Conservation (phyloP, 1,140 invertebrate genomes). For the Drosophila ananassae region DNA sequence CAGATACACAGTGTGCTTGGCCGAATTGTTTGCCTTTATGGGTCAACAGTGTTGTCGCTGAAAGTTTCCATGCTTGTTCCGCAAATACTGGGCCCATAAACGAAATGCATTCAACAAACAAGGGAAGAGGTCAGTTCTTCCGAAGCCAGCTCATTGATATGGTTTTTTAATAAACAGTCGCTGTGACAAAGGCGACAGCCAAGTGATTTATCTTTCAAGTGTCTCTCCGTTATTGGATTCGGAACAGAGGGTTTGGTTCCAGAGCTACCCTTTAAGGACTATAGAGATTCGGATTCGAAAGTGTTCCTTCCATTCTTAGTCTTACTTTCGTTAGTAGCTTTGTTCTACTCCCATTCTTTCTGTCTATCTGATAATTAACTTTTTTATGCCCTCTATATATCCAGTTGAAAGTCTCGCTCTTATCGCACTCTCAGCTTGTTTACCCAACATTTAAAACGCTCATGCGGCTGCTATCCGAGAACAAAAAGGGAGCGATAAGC, state of each 20-base stretch:
- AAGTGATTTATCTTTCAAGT: slow-evolving; percentile 24
- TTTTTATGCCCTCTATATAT: slow-evolving; percentile 30
- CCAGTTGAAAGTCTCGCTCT: slow-evolving; percentile 37
- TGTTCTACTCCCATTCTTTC: not conserved
- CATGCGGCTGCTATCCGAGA: slow-evolving; percentile 8
- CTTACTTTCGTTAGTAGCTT: not conserved
- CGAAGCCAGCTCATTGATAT: slow-evolving; percentile 8
- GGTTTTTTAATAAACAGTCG: slow-evolving; percentile 21
- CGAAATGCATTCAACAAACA: slow-evolving; percentile 32
- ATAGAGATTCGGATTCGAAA: too few relatives aligned
- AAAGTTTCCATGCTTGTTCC: slow-evolving; percentile 19
- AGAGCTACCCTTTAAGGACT: not conserved
- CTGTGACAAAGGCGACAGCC: slow-evolving; percentile 14
- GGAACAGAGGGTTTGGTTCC: slow-evolving; percentile 6
- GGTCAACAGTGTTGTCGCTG: slow-evolving; percentile 44
- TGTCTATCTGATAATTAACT: slow-evolving; percentile 26
- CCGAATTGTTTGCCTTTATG: slow-evolving; percentile 44
- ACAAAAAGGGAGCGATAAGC: slow-evolving; percentile 20
- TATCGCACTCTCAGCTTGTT: slow-evolving; percentile 35
- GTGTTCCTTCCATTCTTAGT: too few relatives aligned
- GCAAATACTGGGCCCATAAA: slow-evolving; percentile 35
- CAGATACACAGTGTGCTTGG: slow-evolving; percentile 18
- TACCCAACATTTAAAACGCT: slow-evolving; percentile 27
- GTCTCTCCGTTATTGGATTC: slow-evolving; percentile 4
- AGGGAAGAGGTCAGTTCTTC: slow-evolving; percentile 41